These are phyloP conservation scores for Oxystoma pomonae DNA, from an alignment of 2,888 invertebrate species.

Conservation along the genomic window DNA sequence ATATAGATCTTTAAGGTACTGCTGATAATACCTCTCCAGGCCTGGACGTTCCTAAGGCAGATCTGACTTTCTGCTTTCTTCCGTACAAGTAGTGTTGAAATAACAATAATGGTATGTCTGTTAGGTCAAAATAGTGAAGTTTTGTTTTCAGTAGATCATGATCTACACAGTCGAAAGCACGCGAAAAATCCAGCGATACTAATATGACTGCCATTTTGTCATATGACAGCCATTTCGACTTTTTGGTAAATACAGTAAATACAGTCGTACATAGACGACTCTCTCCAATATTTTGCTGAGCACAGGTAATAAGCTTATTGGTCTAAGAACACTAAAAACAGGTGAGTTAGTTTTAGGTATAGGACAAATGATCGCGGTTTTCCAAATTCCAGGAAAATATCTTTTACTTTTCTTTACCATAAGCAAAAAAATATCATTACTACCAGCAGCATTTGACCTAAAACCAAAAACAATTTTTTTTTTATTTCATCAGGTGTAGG, in stretches of 20 bases:
- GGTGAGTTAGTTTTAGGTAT: background rate
- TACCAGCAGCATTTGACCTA: conserved; percentile 1
- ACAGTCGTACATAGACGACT: background rate
- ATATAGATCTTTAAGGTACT: too few relatives aligned
- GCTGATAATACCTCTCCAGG: too few relatives aligned
- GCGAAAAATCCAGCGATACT: background rate
- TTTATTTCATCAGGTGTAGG: background rate
- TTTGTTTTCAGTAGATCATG: background rate
- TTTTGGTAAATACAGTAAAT: background rate
- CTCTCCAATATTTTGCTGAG: background rate
- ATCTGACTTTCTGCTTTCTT: too few relatives aligned
- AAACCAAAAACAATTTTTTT: background rate
- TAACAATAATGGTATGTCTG: background rate
- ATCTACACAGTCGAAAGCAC: background rate
- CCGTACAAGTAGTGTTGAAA: background rate
- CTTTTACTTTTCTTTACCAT: background rate
- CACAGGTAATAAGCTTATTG: background rate
- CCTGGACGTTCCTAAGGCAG: too few relatives aligned
- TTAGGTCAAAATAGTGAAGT: background rate
- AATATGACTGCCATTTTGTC: background rate
- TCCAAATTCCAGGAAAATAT: background rate
- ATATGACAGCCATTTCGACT: background rate
- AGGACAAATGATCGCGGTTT: background rate
- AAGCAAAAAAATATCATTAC: background rate
- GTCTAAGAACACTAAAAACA: background rate